phyloP scores from a whole-genome alignment of 2,113 vertebrate genomes.

The Brachirus orientalis region DNA sequence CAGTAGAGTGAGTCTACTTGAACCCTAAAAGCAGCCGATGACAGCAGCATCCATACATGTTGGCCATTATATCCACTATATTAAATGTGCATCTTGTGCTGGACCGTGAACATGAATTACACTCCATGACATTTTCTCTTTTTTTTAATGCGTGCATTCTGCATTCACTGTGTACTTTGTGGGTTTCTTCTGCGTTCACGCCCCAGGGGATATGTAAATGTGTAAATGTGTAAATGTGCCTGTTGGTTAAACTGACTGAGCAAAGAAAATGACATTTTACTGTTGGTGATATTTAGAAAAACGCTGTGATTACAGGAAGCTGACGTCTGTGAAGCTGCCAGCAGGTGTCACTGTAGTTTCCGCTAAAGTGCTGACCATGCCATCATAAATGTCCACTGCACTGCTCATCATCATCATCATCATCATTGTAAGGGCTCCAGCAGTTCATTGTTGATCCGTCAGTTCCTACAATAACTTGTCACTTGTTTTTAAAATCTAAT shows the following conservation, averaged over 20 bases:
- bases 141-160: not conserved
- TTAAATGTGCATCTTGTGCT: not conserved
- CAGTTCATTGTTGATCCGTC: too few relatives aligned
- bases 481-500: too few relatives aligned
- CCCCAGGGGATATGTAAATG: constrained; percentile 8
- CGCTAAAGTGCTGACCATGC: too few relatives aligned
- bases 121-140: not conserved
- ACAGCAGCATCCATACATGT: constrained; percentile 8
- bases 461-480: too few relatives aligned
- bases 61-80: not conserved
- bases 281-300: constrained; percentile 17
- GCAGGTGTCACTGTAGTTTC: constrained; percentile 65
- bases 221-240: not conserved
- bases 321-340: constrained; percentile 27
- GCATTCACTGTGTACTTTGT: too few relatives aligned
- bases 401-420: too few relatives aligned
- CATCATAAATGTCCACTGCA: too few relatives aligned
- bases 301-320: not conserved
- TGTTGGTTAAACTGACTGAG: constrained; percentile 4
- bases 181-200: too few relatives aligned
- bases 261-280: not conserved
- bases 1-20: not conserved
- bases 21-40: not conserved
- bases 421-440: too few relatives aligned
- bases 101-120: not conserved